Conservation (phyloP, 2,113 vertebrate species). For the Procavia capensis region DNA sequence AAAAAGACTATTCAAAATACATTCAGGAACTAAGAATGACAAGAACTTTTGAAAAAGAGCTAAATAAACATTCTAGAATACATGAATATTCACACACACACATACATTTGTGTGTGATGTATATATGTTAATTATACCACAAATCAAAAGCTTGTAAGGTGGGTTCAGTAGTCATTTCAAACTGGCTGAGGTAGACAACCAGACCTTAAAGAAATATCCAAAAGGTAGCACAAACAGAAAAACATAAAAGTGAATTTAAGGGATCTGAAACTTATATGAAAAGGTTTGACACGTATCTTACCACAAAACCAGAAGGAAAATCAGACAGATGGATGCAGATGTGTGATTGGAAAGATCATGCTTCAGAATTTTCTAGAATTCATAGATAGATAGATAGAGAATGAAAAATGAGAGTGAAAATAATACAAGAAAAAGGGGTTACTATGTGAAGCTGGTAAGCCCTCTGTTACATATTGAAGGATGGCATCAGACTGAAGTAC, state of each 20-base stretch:
- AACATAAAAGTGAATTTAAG: background rate
- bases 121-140: background rate
- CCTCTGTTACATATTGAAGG: background rate
- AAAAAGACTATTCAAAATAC: background rate
- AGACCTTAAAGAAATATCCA: background rate
- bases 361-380: background rate
- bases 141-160: background rate
- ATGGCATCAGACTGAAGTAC: background rate
- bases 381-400: background rate
- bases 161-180: background rate
- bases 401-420: slow-evolving; percentile 1
- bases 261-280: background rate
- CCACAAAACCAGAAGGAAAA: background rate
- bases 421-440: background rate
- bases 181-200: background rate
- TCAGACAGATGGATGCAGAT: background rate
- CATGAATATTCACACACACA: background rate
- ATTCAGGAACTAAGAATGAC: background rate
- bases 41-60: background rate
- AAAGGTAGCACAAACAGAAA: background rate
- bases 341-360: background rate
- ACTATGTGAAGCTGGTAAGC: background rate
- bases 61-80: background rate
- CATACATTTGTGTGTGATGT: background rate
- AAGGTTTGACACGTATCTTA: background rate